A percentile compares a stretch with the other conserved stretches of the same genome.
phyloP scores from a whole-genome alignment of 1,140 invertebrate genomes.

The Trichonephila inaurata region DNA sequence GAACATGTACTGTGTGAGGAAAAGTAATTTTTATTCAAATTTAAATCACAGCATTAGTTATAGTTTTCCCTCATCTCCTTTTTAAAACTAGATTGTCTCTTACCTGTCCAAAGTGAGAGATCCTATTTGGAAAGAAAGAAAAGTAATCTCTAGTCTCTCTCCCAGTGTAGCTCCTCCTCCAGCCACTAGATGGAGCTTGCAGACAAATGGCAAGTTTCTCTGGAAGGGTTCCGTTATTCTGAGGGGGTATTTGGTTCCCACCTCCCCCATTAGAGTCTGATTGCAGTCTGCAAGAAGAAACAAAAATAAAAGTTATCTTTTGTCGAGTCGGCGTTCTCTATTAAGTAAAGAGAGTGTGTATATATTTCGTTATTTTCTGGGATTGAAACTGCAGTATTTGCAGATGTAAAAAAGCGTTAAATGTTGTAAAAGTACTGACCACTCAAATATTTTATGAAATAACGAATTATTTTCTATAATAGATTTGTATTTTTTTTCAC shows the following conservation, averaged over 20 bases:
- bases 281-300: slow-evolving; percentile 76
- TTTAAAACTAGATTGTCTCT: not conserved
- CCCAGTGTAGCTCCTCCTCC: slow-evolving; percentile 72
- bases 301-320: not conserved
- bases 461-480: too few relatives aligned
- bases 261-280: slow-evolving; percentile 77
- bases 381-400: too few relatives aligned
- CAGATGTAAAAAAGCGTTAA: too few relatives aligned
- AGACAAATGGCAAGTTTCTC: slow-evolving; percentile 76
- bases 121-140: slow-evolving; percentile 78
- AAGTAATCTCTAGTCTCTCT: slow-evolving; percentile 77
- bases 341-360: too few relatives aligned
- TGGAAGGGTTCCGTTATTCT: slow-evolving; percentile 77
- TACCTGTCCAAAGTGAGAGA: slow-evolving; percentile 67
- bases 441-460: too few relatives aligned
- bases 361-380: too few relatives aligned
- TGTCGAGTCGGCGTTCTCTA: not conserved
- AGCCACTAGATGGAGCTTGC: slow-evolving; percentile 77
- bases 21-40: not conserved
- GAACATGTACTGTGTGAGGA: not conserved
- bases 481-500: too few relatives aligned
- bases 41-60: too few relatives aligned
- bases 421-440: too few relatives aligned
- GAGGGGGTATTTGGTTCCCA: slow-evolving; percentile 77
- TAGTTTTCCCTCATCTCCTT: not conserved